Conservation (phyloP, 2,113 vertebrate species). For the Pachypanchax playfairii region DNA sequence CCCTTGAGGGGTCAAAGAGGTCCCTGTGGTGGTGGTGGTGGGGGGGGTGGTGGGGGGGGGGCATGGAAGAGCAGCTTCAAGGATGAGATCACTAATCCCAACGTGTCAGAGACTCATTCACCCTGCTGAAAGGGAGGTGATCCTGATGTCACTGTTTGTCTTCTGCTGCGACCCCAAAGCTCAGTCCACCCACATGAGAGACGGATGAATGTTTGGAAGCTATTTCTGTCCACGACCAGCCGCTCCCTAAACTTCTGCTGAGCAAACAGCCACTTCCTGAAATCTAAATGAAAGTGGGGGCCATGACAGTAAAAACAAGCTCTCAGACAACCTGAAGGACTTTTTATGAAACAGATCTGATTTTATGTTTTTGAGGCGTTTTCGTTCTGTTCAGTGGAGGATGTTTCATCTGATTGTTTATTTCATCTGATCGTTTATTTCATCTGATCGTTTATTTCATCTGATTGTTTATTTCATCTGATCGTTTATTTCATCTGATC, state of each 20-base stretch:
- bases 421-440: no score
- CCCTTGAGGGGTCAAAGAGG: slow-evolving; percentile 49
- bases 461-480: no score
- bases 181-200: slow-evolving; percentile 54
- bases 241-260: slow-evolving; percentile 36
- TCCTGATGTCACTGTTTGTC: slow-evolving; percentile 62
- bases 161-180: slow-evolving; percentile 9
- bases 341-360: no score
- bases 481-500: no score
- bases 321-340: no score
- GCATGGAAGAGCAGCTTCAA: slow-evolving; percentile 44
- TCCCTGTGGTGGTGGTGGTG: slow-evolving; percentile 50
- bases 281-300: slow-evolving; percentile 30
- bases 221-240: slow-evolving; percentile 63
- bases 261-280: slow-evolving; percentile 57
- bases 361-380: no score
- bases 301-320: no score
- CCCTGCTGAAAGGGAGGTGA: slow-evolving; percentile 22
- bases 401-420: no score
- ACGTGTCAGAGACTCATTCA: slow-evolving; percentile 22
- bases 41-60: slow-evolving; percentile 43
- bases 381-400: no score
- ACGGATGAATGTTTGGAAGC: slow-evolving; percentile 41
- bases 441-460: no score
- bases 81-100: slow-evolving; percentile 68